phyloP scores from a whole-genome alignment of 2,113 vertebrate genomes.

The Notothenia rossii region DNA sequence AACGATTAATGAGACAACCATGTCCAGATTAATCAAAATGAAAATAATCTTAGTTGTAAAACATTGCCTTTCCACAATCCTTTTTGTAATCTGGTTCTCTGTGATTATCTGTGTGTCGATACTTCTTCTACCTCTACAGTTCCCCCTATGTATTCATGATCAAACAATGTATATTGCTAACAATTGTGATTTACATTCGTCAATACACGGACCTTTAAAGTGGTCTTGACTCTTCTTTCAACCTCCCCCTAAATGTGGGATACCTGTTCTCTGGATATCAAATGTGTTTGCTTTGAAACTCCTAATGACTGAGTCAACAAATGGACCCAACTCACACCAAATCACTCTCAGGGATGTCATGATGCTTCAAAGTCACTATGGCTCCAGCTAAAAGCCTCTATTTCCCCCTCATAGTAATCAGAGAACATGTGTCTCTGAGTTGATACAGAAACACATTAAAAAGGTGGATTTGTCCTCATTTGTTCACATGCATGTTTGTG shows the following conservation, averaged over 20 bases:
- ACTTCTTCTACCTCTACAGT: too few species aligned
- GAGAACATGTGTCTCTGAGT: background rate
- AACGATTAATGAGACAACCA: background rate
- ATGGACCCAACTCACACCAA: background rate
- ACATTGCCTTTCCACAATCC: background rate
- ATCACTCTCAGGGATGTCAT: background rate
- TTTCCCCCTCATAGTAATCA: too few species aligned
- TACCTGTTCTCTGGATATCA: background rate
- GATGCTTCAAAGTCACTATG: conserved; percentile 2
- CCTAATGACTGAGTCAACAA: conserved; percentile 1
- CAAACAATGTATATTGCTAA: background rate
- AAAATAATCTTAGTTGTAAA: background rate
- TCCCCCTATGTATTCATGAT: too few species aligned
- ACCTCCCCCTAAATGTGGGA: background rate
- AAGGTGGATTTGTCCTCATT: background rate
- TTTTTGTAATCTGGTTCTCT: background rate
- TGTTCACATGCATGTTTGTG: too few species aligned
- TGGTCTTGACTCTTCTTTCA: background rate
- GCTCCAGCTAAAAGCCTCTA: background rate
- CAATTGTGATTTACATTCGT: background rate
- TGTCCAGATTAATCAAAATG: too few species aligned
- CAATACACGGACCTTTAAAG: background rate
- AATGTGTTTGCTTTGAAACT: background rate
- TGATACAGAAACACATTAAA: background rate
- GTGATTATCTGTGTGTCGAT: too few species aligned